Conservation (phyloP, 2,113 vertebrate genomes). For the Psittacula cyanocephala region DNA sequence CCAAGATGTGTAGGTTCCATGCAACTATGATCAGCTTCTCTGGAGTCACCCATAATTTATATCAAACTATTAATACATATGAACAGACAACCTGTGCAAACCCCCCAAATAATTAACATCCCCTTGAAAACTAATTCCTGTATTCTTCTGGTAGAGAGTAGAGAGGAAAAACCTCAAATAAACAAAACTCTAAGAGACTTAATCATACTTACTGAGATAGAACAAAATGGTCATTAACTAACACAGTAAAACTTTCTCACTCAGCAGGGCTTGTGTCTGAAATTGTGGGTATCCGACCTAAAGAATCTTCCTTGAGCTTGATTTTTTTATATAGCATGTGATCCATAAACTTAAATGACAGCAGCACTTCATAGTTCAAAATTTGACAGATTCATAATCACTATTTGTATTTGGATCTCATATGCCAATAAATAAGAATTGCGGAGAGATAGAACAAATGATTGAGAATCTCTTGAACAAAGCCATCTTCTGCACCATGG, state of each 20-base stretch:
- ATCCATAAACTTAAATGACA: background rate
- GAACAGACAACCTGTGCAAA: slow-evolving; percentile 32
- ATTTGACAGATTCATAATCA: background rate
- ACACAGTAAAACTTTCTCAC: background rate
- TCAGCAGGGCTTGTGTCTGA: background rate
- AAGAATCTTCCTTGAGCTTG: background rate
- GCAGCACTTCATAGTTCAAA: background rate
- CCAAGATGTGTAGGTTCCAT: background rate
- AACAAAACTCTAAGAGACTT: slow-evolving; percentile 35
- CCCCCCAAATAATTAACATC: slow-evolving; percentile 35
- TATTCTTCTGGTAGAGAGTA: background rate
- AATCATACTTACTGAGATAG: background rate
- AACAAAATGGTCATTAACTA: slow-evolving; percentile 12
- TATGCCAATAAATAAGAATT: background rate
- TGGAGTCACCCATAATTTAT: slow-evolving; percentile 19
- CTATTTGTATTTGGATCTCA: background rate
- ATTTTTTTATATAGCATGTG: background rate
- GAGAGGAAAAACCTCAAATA: background rate
- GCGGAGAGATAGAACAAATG: background rate
- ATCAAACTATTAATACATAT: slow-evolving; percentile 37
- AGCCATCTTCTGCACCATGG: background rate
- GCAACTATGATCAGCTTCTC: background rate
- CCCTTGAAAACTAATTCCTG: slow-evolving; percentile 31
- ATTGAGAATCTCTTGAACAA: background rate
- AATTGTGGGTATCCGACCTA: background rate